Base-by-base conservation (phyloP, 2,797 vertebrate species). In the Xiphorhynchus erythropygius region DNA sequence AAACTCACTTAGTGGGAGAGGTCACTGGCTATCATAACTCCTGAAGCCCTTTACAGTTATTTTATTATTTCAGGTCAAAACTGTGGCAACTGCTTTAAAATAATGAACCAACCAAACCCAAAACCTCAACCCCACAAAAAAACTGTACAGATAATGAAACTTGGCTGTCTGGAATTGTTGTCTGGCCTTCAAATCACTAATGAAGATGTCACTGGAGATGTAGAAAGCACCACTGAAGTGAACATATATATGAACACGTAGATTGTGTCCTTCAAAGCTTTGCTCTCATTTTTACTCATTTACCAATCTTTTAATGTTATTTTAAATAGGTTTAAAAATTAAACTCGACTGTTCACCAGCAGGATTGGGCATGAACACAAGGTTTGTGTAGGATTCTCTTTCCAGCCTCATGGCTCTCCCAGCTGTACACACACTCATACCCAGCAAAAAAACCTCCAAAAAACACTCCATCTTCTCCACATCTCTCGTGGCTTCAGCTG, bases 321-420 rank as follows among this genome's bases (percentile, higher is more conserved):
- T 75, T 81, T 30, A 77, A 1, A 9, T 53, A 3, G 13, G 10
- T 53, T 71, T 25, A 49, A 86, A 88, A 44, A 39, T 32, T 15
- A 23, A 87, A 46, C 10, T 65, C 2, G 3, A 2, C 15, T 22
- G 2, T 1, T 1, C 7, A 50, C 60, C 19, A 32, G 9, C 1
- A 0, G 13, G 41, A 15, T 10, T 0, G 0, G 30, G 25, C 5
- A 49, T 3, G 7, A 76, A 7, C 11, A 25, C 5, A 19, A 24
- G 35, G 23, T 9, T 41, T 28, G 7, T 7, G 16, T 30, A 23
- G 6, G 7, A 5, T 49, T 84, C 15, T 18, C 14, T 25, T 14
- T 56, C 11, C 37, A 33, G 5, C 4, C 17, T 37, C 33, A 8
- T 12, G 12, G 19, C 18, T 83, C 28, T 67, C 28, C 37, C 24